Evolutionary conservation across 2,797 vertebrate genomes (phyloP), one percentile per base, ranked within the genome.

Genomic region (Paedocypris micromegethes): DNA sequence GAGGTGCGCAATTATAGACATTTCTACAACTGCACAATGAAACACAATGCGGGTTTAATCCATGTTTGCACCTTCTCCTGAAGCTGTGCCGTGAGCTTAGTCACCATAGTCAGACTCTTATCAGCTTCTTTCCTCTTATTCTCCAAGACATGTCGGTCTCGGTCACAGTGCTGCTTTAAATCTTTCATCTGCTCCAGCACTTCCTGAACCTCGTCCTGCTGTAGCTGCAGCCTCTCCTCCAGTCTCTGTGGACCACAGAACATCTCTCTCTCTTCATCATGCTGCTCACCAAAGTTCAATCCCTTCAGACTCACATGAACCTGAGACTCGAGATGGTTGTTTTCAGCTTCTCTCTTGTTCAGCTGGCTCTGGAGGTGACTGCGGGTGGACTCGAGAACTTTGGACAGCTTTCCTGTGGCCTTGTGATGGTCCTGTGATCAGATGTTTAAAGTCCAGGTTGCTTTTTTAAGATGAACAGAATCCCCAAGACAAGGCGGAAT

Each of bases 341-440:
- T 94, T 64, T 96, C 93, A 0, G 84, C 87, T 62, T 96, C 92
- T 0, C 87, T 86, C 76, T 76, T 83, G 41, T 81, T 83, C 65
- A 96, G 79, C 78, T 97, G 91, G 0, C 82, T 84, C 75, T 94
- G 91, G 70, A 95, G 81, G 61, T 88, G 90, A 9, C 80, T 83
- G 9, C 86, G 86, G 68, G 92, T 87, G 0, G 86, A 77, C 76
- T 93, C 92, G 81, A 95, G 82, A 8, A 92, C 82, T 58, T 88
- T 92, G 0, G 92, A 89, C 3, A 92, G 86, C 41, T 94, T 92
- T 0, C 80, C 77, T 0, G 87, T 88, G 0, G 90, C 85, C 81
- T 84, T 92, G 0, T 83, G 77, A 66, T 91, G 88, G 44, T 92
- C 91, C 94, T 97, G 82, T 37, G 2, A 2, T 0, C 23, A 23